phyloP scores from a whole-genome alignment of 2,797 vertebrate species.

The Premnoplex brunnescens region DNA sequence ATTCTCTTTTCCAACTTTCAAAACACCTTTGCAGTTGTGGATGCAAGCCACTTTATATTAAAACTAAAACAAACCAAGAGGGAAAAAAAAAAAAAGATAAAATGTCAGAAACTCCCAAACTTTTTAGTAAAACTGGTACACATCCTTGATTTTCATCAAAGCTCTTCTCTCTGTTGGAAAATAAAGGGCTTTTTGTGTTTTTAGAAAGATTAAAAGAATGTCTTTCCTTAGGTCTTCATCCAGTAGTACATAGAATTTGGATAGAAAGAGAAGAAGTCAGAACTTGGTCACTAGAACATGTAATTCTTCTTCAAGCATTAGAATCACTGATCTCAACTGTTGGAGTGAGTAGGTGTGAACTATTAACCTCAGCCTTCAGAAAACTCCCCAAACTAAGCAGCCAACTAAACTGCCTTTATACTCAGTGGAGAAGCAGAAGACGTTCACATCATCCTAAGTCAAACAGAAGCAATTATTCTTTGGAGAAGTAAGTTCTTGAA shows the following conservation, averaged over 20 bases:
- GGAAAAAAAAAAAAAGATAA: neutral
- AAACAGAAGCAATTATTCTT: neutral
- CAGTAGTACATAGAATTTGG: neutral
- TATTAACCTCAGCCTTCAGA: neutral
- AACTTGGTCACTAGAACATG: neutral
- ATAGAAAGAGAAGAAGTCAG: neutral
- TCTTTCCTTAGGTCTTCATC: neutral
- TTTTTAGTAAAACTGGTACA: neutral
- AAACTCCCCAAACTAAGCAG: neutral
- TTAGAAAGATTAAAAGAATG: neutral
- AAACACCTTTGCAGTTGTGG: neutral
- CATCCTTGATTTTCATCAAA: neutral
- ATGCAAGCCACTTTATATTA: neutral
- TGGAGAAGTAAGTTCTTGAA: neutral
- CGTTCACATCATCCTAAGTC: neutral
- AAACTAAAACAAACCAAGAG: neutral
- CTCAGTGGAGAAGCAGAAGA: neutral
- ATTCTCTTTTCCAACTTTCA: neutral
- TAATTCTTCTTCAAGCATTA: neutral
- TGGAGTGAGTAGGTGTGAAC: neutral
- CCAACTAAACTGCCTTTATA: neutral
- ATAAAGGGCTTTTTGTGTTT: neutral
- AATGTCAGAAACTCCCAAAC: rapidly evolving
- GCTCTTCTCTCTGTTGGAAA: neutral
- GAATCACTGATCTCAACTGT: neutral